Conservation (phyloP, 2,888 invertebrate species). For the Furcula furcula region DNA sequence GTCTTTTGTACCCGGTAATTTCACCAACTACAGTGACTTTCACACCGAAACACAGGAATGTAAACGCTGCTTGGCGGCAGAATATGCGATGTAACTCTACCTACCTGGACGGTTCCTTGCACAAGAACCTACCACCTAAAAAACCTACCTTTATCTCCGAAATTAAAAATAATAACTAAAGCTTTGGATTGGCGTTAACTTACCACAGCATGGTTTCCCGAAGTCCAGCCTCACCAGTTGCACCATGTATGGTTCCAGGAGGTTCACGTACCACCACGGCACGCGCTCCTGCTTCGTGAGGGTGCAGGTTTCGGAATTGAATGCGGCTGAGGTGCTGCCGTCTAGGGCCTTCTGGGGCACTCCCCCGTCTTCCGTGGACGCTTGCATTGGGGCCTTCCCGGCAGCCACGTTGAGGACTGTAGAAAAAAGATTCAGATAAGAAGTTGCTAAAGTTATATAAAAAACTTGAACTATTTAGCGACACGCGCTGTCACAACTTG, state of each 20-base stretch:
- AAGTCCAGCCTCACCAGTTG: constrained; percentile 95
- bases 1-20: no score
- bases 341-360: constrained; percentile 95
- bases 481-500: no score
- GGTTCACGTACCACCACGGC: constrained; percentile 98
- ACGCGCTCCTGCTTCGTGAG: constrained; percentile 91
- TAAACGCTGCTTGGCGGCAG: no score
- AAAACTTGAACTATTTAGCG: no score
- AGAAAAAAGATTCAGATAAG: constrained; percentile 29
- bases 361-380: constrained; percentile 90
- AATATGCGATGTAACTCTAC: no score
- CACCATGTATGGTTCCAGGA: constrained; percentile 97
- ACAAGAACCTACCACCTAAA: no score
- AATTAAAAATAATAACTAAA: no score
- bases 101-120: no score
- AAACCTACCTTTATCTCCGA: no score
- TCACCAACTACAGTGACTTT: no score
- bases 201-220: constrained; percentile 95
- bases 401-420: constrained; percentile 96
- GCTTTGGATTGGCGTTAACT: constrained; percentile 64
- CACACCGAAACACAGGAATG: no score
- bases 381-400: constrained; percentile 97
- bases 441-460: no score
- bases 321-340: constrained; percentile 92
- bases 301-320: constrained; percentile 92